These are phyloP conservation scores for Panonychus citri DNA, from an alignment of 1,140 invertebrate genomes.

Conservation along the genomic window DNA sequence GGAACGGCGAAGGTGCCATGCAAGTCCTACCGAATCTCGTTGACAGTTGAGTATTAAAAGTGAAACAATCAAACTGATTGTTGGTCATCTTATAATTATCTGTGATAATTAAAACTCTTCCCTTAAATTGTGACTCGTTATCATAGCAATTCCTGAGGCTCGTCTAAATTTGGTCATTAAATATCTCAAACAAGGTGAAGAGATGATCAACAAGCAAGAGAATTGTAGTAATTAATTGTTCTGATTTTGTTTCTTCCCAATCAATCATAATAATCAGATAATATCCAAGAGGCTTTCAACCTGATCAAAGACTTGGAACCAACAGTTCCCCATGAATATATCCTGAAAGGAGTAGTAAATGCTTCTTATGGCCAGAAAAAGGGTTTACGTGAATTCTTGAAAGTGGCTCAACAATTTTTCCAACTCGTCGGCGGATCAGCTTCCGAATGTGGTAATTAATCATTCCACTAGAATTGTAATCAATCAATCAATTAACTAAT, in stretches of 20 bases:
- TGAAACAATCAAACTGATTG: conserved; percentile 54
- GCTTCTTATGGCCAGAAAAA: conserved; percentile 75
- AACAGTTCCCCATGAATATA: conserved; percentile 80
- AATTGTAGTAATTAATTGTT: no score
- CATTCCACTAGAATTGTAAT: no score
- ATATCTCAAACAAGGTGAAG: conserved; percentile 51
- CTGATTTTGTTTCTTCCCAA: neutral
- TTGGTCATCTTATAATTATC: conserved; percentile 86
- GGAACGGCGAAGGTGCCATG: conserved; percentile 75
- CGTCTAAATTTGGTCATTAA: conserved; percentile 86
- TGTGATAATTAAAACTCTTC: conserved; percentile 76
- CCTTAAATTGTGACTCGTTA: conserved; percentile 56
- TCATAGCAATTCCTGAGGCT: conserved; percentile 83
- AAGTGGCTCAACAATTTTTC: conserved; percentile 84
- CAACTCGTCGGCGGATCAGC: conserved; percentile 83
- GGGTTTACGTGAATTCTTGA: conserved; percentile 73
- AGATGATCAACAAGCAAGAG: neutral
- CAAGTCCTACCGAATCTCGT: conserved; percentile 56
- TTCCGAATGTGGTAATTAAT: conserved; percentile 60
- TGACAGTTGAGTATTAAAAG: neutral
- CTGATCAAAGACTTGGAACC: conserved; percentile 80
- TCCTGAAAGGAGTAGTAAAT: conserved; percentile 85
- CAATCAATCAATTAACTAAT: neutral
- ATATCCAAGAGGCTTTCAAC: conserved; percentile 65
- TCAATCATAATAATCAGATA: conserved; percentile 29